phyloP scores from a whole-genome alignment of 2,113 vertebrate species.

The Eulacestoma nigropectus region DNA sequence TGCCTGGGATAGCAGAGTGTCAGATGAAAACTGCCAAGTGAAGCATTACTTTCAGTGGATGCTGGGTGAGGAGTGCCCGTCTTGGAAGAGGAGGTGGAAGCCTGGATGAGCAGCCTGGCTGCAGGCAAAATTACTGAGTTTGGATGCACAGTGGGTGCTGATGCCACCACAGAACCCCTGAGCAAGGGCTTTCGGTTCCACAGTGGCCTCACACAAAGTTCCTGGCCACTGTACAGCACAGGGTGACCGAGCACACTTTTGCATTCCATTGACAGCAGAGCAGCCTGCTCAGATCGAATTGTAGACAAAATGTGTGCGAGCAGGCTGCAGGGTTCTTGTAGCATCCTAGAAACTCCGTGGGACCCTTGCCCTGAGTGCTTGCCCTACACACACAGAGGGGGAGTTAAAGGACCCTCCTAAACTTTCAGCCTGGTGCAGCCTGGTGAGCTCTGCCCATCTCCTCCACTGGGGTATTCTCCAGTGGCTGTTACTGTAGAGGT shows the following conservation, averaged over 20 bases:
- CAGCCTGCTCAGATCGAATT: accelerated
- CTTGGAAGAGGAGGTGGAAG: neutral
- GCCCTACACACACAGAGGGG: accelerated
- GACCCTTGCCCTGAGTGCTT: neutral
- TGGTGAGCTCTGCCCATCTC: neutral
- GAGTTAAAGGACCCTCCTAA: neutral
- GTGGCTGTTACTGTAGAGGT: neutral
- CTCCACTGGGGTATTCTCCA: neutral
- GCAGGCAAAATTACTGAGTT: neutral
- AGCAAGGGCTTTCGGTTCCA: accelerated
- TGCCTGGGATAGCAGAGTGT: neutral
- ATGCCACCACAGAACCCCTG: neutral
- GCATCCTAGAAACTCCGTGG: neutral
- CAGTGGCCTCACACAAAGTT: neutral
- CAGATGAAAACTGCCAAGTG: neutral
- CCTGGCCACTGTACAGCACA: accelerated
- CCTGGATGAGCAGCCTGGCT: neutral
- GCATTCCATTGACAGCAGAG: neutral
- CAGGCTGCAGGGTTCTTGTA: neutral
- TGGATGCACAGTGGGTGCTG: accelerated
- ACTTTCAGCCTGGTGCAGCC: neutral
- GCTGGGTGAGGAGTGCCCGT: accelerated
- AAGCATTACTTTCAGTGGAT: accelerated
- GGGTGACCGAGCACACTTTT: neutral
- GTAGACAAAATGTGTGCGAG: accelerated